Conservation (phyloP, 2,113 vertebrate species). For the Periophthalmodon schlosseri region DNA sequence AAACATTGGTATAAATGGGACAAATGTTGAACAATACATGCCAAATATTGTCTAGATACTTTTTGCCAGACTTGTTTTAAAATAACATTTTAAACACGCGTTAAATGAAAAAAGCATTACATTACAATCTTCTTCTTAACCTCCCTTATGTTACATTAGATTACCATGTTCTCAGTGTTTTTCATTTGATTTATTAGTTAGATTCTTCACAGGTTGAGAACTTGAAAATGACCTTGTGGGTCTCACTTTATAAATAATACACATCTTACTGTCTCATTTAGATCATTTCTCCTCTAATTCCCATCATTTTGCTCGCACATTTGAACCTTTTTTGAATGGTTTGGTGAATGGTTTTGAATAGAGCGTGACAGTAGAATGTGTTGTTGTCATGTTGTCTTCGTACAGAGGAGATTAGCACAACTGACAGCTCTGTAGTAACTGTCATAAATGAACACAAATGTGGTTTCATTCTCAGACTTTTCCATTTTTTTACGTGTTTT, state of each 20-base stretch:
- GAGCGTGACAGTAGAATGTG: neutral
- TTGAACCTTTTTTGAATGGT: slow-evolving; percentile 15
- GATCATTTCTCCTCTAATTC: slow-evolving; percentile 19
- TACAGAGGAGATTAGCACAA: slow-evolving; percentile 42
- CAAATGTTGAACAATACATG: too few relatives aligned
- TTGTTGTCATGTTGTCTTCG: slow-evolving; percentile 29
- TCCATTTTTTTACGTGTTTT: slow-evolving; percentile 38
- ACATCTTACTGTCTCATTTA: slow-evolving; percentile 7
- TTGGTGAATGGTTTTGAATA: slow-evolving; percentile 21
- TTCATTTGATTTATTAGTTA: neutral
- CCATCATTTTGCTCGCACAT: slow-evolving; percentile 8
- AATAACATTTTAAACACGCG: too few relatives aligned
- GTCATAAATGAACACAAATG: slow-evolving; percentile 27
- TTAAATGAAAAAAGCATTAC: too few relatives aligned
- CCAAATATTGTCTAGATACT: too few relatives aligned
- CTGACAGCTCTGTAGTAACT: slow-evolving; percentile 40
- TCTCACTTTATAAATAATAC: slow-evolving; percentile 2
- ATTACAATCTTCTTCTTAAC: too few relatives aligned
- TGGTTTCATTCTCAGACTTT: slow-evolving; percentile 41
- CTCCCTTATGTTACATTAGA: too few relatives aligned
- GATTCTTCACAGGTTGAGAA: neutral
- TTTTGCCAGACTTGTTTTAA: too few relatives aligned
- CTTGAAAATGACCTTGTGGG: neutral
- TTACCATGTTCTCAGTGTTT: too few relatives aligned
- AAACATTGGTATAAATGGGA: too few relatives aligned